phyloP scores from a whole-genome alignment of 2,888 invertebrate genomes.

The Didymodactylos carnosus region DNA sequence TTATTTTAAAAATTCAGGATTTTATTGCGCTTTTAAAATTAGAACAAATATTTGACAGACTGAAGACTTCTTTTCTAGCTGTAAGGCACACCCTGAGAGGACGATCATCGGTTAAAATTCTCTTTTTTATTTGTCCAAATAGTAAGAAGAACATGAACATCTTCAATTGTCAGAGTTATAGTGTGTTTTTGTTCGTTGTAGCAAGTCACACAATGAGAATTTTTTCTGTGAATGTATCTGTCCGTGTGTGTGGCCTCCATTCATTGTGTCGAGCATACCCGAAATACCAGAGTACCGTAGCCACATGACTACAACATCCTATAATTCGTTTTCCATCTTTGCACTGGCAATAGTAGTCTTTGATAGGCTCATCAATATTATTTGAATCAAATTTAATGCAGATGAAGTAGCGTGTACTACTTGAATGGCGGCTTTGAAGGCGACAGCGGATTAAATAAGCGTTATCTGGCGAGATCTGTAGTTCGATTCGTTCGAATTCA shows the following conservation, averaged over 20 bases:
- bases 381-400: not conserved
- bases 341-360: not conserved
- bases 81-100: no score
- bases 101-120: no score
- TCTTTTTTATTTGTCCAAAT: no score
- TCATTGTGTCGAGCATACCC: not conserved
- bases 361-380: not conserved
- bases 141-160: no score
- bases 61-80: no score
- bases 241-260: not conserved
- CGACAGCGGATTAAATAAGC: not conserved
- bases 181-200: no score
- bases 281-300: not conserved
- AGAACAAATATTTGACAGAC: no score
- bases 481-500: no score
- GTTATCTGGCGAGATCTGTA: not conserved
- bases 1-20: no score
- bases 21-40: no score
- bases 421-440: not conserved
- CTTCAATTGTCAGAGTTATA: no score
- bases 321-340: not conserved
- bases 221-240: not conserved
- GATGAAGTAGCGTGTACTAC: not conserved
- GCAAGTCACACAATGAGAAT: no score
- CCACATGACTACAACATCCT: not conserved